Percentiles rank a stretch among this genome's conserved stretches.
These are phyloP conservation scores for Spinus pinus DNA, from an alignment of 2,797 vertebrate genomes.

Conservation along the genomic window DNA sequence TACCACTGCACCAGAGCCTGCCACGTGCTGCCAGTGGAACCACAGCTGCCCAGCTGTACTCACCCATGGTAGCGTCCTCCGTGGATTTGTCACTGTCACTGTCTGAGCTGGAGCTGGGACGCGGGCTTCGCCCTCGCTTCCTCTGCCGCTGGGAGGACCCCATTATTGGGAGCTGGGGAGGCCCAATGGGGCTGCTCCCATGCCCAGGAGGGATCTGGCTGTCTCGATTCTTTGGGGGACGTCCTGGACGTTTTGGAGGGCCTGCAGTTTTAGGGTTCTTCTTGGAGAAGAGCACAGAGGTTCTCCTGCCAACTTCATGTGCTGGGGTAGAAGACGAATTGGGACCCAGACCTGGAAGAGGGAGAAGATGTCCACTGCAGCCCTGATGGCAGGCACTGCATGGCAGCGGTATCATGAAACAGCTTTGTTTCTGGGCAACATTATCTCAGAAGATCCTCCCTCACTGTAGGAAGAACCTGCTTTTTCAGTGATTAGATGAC, in stretches of 20 bases:
- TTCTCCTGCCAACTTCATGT: conserved; percentile 95
- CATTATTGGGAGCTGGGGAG: conserved; percentile 91
- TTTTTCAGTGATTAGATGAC: neutral
- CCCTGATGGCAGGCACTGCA: neutral
- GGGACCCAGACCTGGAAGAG: conserved; percentile 82
- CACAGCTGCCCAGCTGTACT: neutral
- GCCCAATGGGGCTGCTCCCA: conserved; percentile 88
- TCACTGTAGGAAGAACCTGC: neutral
- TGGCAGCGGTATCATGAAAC: neutral
- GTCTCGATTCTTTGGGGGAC: conserved; percentile 95
- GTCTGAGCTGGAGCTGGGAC: conserved; percentile 92
- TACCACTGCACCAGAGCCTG: neutral
- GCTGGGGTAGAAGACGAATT: conserved; percentile 89
- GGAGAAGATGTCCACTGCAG: neutral
- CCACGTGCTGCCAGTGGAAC: accelerated
- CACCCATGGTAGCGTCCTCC: conserved; percentile 89
- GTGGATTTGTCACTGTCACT: conserved; percentile 92
- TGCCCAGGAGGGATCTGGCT: conserved; percentile 79
- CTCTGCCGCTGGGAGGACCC: conserved; percentile 82
- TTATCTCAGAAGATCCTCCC: neutral
- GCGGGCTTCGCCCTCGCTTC: conserved; percentile 91
- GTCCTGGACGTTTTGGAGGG: conserved; percentile 94
- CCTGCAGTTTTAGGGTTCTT: conserved; percentile 95
- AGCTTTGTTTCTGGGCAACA: neutral
- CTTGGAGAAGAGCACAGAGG: conserved; percentile 97